These are phyloP conservation scores for Crambe crambe DNA, from an alignment of 37 sponge, comb jelly and placozoan genomes.

Conservation along the genomic window DNA sequence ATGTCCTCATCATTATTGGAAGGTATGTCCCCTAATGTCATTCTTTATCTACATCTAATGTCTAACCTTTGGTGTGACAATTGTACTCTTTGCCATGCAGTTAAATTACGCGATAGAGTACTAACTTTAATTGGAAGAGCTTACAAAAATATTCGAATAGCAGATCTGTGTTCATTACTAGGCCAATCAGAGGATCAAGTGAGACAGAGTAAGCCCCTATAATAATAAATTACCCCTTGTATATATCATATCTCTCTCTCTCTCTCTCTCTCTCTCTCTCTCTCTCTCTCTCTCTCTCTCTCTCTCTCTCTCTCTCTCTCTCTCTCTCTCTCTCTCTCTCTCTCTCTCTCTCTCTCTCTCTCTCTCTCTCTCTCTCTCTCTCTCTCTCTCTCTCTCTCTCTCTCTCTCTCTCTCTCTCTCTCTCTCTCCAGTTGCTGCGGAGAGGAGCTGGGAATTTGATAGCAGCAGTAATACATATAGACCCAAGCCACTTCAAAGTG, in stretches of 20 bases:
- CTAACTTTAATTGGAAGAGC: constrained; percentile 44
- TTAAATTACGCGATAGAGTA: constrained; percentile 43
- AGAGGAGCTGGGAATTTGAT: constrained; percentile 55
- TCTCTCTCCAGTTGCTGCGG: constrained; percentile 40
- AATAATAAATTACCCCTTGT: too few relatives aligned
- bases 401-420: constrained; percentile 31
- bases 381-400: constrained; percentile 19
- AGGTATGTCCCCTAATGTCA: too few relatives aligned
- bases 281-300: constrained; percentile 33
- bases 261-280: constrained; percentile 26
- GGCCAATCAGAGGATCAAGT: constrained; percentile 34
- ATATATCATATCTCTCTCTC: constrained; percentile 26
- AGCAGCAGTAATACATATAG: not conserved
- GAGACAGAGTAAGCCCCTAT: constrained; percentile 25
- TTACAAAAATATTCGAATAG: constrained; percentile 38
- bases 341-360: constrained; percentile 18
- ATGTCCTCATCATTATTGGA: too few relatives aligned
- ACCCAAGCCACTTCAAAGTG: constrained; percentile 38
- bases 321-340: constrained; percentile 33
- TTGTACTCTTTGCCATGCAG: constrained; percentile 18
- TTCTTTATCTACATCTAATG: too few relatives aligned
- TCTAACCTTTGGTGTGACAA: too few relatives aligned
- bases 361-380: constrained; percentile 34
- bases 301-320: constrained; percentile 24
- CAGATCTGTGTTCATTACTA: constrained; percentile 41